Conservation (phyloP, 1,140 invertebrate genomes). For the Drosophila nebulosa region DNA sequence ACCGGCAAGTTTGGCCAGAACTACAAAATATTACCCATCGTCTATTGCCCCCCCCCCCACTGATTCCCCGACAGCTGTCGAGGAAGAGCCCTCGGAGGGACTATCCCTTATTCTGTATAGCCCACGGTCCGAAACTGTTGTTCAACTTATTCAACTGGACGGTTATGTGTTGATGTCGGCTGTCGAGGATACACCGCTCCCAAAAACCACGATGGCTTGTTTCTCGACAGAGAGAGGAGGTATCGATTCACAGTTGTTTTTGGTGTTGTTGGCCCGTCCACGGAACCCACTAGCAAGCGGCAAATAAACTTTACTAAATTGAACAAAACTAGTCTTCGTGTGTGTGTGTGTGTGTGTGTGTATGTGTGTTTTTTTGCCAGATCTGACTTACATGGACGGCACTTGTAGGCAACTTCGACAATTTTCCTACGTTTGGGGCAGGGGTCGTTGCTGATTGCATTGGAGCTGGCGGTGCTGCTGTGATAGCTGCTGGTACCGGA, state of each 20-base stretch:
- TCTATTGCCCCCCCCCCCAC: background rate
- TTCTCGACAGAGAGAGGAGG: background rate
- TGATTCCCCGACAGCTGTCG: background rate
- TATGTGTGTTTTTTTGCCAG: background rate
- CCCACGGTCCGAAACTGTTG: conserved; percentile 13
- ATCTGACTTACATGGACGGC: conserved; percentile 94
- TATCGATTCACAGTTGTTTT: background rate
- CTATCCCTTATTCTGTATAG: background rate
- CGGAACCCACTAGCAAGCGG: conserved; percentile 6
- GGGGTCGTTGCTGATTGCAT: conserved; percentile 84
- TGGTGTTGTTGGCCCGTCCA: too few species aligned
- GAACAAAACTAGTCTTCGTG: conserved; percentile 35
- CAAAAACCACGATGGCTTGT: background rate
- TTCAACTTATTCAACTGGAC: conserved; percentile 46
- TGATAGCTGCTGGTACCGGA: conserved; percentile 74
- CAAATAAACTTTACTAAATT: conserved; percentile 45
- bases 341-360: background rate
- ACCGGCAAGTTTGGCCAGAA: background rate
- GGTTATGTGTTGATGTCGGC: conserved; percentile 46
- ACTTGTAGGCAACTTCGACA: conserved; percentile 96
- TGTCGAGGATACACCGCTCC: conserved; percentile 20
- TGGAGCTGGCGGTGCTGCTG: conserved; percentile 71
- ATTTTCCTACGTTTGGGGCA: conserved; percentile 93
- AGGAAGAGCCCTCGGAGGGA: background rate
- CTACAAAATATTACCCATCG: background rate